phyloP scores from a whole-genome alignment of 2,113 vertebrate species.

The Piprites chloris region DNA sequence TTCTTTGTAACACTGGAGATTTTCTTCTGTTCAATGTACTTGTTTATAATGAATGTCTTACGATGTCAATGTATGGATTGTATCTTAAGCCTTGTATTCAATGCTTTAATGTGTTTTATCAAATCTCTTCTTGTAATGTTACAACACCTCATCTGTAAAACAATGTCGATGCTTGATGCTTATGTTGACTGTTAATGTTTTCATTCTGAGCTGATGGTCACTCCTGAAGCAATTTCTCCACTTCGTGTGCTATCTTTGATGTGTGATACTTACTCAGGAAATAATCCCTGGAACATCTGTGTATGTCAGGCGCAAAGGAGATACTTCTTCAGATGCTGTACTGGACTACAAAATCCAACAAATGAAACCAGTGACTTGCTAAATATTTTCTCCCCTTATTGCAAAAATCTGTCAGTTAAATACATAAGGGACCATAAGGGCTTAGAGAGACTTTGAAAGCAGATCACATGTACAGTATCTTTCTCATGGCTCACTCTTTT shows the following conservation, averaged over 20 bases:
- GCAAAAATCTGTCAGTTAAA: conserved; percentile 52
- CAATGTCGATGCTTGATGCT: conserved; percentile 3
- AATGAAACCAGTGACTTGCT: conserved; percentile 31
- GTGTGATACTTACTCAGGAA: conserved; percentile 55
- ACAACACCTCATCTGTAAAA: conserved; percentile 20
- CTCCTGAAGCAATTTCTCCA: conserved; percentile 47
- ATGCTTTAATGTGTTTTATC: conserved; percentile 55
- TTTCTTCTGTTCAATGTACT: not conserved
- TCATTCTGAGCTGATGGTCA: conserved; percentile 16
- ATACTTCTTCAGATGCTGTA: conserved; percentile 45
- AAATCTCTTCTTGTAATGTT: conserved; percentile 52
- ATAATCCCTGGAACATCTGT: conserved; percentile 50
- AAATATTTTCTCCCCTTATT: conserved; percentile 35
- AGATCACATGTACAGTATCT: conserved; percentile 55
- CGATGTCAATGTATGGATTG: conserved; percentile 50
- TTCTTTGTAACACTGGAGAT: not conserved
- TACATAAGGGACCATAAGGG: conserved; percentile 41
- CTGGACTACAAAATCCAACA: conserved; percentile 54
- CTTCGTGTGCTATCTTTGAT: conserved; percentile 32
- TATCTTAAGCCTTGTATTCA: conserved; percentile 64
- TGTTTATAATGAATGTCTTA: conserved; percentile 27
- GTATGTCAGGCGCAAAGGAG: conserved; percentile 31
- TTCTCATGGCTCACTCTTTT: conserved; percentile 79
- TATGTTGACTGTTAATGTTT: conserved; percentile 43
- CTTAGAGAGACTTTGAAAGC: conserved; percentile 66